phyloP scores from a whole-genome alignment of 2,888 invertebrate species.

The Pollenia amentaria region DNA sequence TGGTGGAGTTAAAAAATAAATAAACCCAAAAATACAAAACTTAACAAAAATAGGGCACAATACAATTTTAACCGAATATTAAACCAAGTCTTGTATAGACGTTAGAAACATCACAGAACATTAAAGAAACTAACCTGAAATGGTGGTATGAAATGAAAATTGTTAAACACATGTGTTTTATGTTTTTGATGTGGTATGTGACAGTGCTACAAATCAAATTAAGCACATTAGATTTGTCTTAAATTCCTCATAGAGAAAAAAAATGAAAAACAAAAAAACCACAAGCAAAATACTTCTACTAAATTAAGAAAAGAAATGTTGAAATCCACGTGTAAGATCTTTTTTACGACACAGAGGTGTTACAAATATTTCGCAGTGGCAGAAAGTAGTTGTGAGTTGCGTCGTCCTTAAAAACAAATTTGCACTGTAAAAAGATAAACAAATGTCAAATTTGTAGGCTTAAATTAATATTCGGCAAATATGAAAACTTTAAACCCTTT shows the following conservation, averaged over 20 bases:
- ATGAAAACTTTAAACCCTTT: neutral
- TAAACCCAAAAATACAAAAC: slow-evolving; percentile 50
- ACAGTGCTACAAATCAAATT: slow-evolving; percentile 72
- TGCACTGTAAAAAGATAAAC: slow-evolving; percentile 44
- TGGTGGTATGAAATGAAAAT: slow-evolving; percentile 56
- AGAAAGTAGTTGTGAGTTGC: slow-evolving; percentile 7
- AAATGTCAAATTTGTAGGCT: slow-evolving; percentile 19
- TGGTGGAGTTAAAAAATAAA: slow-evolving; percentile 14
- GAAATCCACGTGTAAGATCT: slow-evolving; percentile 30
- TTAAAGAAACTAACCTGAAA: slow-evolving; percentile 12
- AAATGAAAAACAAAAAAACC: neutral
- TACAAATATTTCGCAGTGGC: slow-evolving; percentile 17
- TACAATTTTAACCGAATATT: slow-evolving; percentile 28
- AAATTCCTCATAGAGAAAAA: slow-evolving; percentile 42
- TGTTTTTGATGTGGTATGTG: slow-evolving; percentile 70
- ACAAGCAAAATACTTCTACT: slow-evolving; percentile 8
- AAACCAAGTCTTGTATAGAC: slow-evolving; percentile 3
- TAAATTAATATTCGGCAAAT: slow-evolving; percentile 1
- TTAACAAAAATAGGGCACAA: slow-evolving; percentile 16
- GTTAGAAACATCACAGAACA: slow-evolving; percentile 7
- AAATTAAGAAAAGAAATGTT: slow-evolving; percentile 27
- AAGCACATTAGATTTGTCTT: slow-evolving; percentile 69
- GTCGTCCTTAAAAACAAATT: slow-evolving; percentile 57
- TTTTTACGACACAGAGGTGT: slow-evolving; percentile 7
- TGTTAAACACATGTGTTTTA: slow-evolving; percentile 69